Base-by-base conservation (phyloP, 2,797 vertebrate genomes). In the Gallirallus australis region DNA sequence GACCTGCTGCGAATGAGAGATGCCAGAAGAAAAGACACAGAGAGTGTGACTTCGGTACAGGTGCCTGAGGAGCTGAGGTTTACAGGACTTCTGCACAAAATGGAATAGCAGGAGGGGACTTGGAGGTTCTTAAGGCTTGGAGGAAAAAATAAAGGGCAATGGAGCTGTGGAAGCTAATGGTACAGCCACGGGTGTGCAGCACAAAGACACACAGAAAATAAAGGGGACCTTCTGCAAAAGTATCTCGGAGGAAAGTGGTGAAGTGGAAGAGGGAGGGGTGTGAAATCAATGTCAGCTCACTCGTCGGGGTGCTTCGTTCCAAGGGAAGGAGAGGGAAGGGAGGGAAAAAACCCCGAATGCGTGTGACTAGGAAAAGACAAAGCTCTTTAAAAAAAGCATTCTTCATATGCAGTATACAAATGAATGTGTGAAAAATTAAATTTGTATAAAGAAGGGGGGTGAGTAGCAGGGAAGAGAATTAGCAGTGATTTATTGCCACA, bases 401-500 rank as follows among this genome's bases (percentile, higher is more conserved):
- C 50, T 39, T 93, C 60, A 53, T 57, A 92, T 93, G 56, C 75
- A 47, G 71, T 18, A 71, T 60, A 70, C 61, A 93, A 96, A 92
- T 65, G 86, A 93, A 92, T 60, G 89, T 87, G 78, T 82, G 86
- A 90, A 91, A 90, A 93, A 92, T 90, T 68, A 89, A 57, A 89
- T 97, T 93, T 94, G 65, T 90, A 56, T 86, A 89, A 94, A 91
- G 89, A 77, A 96, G 68, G 64, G 78, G 56, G 77, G 89, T 93
- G 90, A 96, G 82, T 87, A 96, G 82, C 64, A 31, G 68, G 64
- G 83, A 91, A 65, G 91, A 93, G 92, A 96, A 96, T 94, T 89
- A 96, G 71, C 89, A 73, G 85, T 94, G 92, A 95, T 96, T 96
- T 96, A 94, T 95, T 91, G 93, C 76, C 80, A 63, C 1, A 11